Evolutionary conservation across 1,140 invertebrate genomes (phyloP).

Genomic region (Cecropterus lyciades): DNA sequence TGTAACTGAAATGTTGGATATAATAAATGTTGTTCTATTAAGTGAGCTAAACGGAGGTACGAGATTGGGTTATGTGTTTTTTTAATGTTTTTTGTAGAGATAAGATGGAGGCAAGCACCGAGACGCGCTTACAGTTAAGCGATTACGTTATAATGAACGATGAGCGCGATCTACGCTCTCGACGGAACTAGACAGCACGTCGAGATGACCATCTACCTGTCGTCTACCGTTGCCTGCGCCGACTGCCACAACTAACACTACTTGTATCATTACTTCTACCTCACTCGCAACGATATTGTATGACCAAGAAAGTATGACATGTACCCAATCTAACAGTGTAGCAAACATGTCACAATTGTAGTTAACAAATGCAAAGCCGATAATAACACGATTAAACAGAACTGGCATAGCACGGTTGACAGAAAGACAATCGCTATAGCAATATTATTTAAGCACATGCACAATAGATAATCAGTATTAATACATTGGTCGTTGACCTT

Average conservation of each 20-base stretch:
- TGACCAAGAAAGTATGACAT: not conserved
- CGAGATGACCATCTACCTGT: constrained; percentile 49
- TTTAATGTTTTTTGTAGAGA: constrained; percentile 36
- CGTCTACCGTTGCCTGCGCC: constrained; percentile 31
- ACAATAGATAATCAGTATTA: constrained; percentile 5
- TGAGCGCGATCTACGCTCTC: constrained; percentile 45
- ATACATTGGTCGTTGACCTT: constrained; percentile 21
- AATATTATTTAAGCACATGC: not conserved
- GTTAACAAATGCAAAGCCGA: constrained; percentile 4
- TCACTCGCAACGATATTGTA: no score
- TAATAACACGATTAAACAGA: constrained; percentile 2
- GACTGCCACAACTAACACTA: not conserved
- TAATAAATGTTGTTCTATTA: constrained; percentile 13
- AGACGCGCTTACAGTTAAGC: constrained; percentile 63
- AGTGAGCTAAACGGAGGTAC: constrained; percentile 16
- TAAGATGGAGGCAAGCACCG: constrained; percentile 54
- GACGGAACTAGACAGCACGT: constrained; percentile 43
- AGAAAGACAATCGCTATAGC: constrained; percentile 15
- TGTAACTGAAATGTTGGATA: not conserved
- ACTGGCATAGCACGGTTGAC: constrained; percentile 5
- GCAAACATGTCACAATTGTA: constrained; percentile 12
- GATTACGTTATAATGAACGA: constrained; percentile 60
- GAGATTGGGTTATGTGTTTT: constrained; percentile 36
- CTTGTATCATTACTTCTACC: not conserved
- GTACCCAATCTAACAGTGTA: not conserved